Percentiles rank a stretch among this genome's conserved stretches.
phyloP scores from a whole-genome alignment of 2,113 vertebrate species.

The Chaetorhynchus papuensis region DNA sequence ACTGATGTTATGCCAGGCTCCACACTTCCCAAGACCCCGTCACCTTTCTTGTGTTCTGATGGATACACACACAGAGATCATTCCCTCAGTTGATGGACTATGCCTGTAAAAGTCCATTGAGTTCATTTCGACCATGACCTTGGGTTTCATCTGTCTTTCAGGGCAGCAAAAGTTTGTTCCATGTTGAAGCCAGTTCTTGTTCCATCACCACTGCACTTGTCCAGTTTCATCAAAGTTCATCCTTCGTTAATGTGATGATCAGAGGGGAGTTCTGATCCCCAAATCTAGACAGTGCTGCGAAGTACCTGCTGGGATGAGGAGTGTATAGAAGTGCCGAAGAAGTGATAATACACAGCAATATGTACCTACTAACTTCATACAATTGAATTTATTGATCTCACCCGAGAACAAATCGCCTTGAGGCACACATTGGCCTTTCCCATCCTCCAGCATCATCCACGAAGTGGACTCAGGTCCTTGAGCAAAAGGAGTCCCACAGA shows the following conservation, averaged over 20 bases:
- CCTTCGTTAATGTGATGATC: neutral
- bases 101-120: neutral
- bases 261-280: neutral
- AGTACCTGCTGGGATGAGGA: neutral
- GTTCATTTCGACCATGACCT: neutral
- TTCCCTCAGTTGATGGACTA: neutral
- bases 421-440: neutral
- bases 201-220: neutral
- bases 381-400: neutral
- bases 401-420: too few species aligned
- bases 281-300: neutral
- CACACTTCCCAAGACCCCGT: neutral
- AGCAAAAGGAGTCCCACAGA: neutral
- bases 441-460: neutral
- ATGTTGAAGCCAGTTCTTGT: neutral
- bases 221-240: neutral
- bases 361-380: neutral
- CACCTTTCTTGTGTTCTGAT: neutral
- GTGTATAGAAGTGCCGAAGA: neutral
- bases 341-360: too few species aligned
- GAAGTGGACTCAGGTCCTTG: neutral
- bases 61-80: neutral
- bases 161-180: neutral
- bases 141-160: neutral
- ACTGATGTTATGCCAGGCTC: neutral